Evolutionary conservation across 1,140 invertebrate genomes (phyloP), one percentile per base, ranked within the genome.

Genomic region (Teleogryllus occipitalis): DNA sequence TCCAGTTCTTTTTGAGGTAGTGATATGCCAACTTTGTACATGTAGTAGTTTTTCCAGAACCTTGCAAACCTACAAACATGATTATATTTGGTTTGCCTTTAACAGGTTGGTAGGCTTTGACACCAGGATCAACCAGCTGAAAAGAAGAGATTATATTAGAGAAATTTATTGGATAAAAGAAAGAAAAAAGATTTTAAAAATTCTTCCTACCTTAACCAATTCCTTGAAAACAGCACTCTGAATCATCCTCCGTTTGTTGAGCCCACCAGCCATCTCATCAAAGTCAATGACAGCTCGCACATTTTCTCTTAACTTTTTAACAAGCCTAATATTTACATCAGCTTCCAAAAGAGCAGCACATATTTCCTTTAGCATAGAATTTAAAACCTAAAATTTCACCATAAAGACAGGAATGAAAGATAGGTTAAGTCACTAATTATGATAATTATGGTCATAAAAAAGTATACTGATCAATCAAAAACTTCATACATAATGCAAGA

Each of bases 11-110:
- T 84, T 97, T 97, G 85, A 98, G 91, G 88, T 99, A 99, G 87
- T 99, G 97, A 87, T 99, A 99, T 14, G 98, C 98, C 83, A 99
- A 88, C 90, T 99, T 99, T 83, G 98, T 99, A 91, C 98, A 99
- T 39, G 98, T 99, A 72, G 98, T 99, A 5, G 98, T 99, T 91
- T 99, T 99, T 84, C 98, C 98, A 81, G 97, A 98, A 82, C 98
- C 98, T 89, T 97, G 98, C 3, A 99, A 90, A 86, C 98, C 98
- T 80, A 99, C 98, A 91, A 99, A 99, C 98, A 99, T 99, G 82
- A 99, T 97, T 15, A 99, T 88, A 89, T 99, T 99, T 75, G 95
- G 91, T 84, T 94, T 93, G 73, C 96, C 97, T 91, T 99, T 99
- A 0, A 94, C 88, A 81, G 98, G 98, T 83, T 97, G 94, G 89